Conservation (phyloP, 2,113 vertebrate genomes). For the Vimba vimba region DNA sequence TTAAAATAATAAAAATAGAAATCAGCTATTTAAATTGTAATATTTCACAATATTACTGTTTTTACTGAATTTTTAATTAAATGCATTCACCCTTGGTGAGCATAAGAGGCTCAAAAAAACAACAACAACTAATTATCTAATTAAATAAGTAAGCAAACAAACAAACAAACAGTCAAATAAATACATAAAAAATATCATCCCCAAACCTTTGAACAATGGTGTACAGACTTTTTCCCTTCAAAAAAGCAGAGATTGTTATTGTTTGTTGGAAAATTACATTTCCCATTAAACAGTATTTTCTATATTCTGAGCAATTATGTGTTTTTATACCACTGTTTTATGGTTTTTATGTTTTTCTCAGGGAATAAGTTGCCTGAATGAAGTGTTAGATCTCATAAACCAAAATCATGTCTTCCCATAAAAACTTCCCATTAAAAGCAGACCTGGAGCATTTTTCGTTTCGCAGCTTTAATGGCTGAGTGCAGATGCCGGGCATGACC, state of each 20-base stretch:
- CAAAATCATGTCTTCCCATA: slow-evolving; percentile 12
- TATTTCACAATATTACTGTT: neutral
- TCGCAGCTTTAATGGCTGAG: neutral
- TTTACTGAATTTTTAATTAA: neutral
- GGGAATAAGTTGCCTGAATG: neutral
- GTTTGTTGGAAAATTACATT: slow-evolving; percentile 42
- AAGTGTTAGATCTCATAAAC: slow-evolving; percentile 2
- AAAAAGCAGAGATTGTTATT: slow-evolving; percentile 42
- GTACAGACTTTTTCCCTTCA: neutral
- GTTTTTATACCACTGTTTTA: slow-evolving; percentile 6
- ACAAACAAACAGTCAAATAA: no score
- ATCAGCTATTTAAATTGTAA: neutral
- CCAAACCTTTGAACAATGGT: neutral
- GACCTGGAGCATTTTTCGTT: neutral
- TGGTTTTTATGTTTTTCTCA: neutral
- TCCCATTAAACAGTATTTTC: neutral
- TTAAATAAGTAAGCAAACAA: no score
- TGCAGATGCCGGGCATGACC: neutral
- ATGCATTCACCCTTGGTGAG: neutral
- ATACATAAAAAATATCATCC: neutral
- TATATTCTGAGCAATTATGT: slow-evolving; percentile 32
- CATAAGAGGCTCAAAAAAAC: neutral
- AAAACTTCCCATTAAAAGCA: neutral
- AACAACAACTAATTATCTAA: no score
- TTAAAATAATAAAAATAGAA: neutral